phyloP scores from a whole-genome alignment of 2,113 vertebrate species.

The Oncorhynchus kisutch region DNA sequence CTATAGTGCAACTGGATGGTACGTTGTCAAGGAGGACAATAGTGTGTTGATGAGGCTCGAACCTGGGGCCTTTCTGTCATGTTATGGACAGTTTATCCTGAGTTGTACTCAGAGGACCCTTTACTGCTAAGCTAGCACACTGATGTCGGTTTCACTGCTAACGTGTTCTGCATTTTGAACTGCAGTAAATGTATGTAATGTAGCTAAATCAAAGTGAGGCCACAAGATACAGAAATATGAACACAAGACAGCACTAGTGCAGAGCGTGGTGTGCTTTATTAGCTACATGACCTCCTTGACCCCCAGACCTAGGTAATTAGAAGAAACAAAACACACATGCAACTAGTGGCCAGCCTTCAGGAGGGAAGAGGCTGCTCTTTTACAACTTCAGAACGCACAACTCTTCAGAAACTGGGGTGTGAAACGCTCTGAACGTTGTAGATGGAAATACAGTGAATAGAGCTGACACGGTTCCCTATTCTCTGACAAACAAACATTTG shows the following conservation, averaged over 20 bases:
- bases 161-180: neutral
- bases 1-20: too few species aligned
- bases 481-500: slow-evolving; percentile 47
- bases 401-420: slow-evolving; percentile 14
- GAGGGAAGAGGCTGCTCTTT: slow-evolving; percentile 60
- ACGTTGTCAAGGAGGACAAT: too few species aligned
- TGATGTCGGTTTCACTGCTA: too few species aligned
- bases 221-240: slow-evolving; percentile 4
- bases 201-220: neutral
- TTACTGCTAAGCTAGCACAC: too few species aligned
- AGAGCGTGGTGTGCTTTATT: slow-evolving; percentile 84
- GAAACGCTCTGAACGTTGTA: neutral
- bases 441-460: neutral
- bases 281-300: slow-evolving; percentile 65
- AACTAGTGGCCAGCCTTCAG: slow-evolving; percentile 65
- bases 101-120: too few species aligned
- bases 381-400: slow-evolving; percentile 36
- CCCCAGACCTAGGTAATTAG: slow-evolving; percentile 64
- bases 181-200: slow-evolving; percentile 23
- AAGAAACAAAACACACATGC: slow-evolving; percentile 71
- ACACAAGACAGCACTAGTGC: slow-evolving; percentile 57
- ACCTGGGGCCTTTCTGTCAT: neutral
- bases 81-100: slow-evolving; percentile 11
- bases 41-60: too few species aligned
- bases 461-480: slow-evolving; percentile 25